Base-by-base conservation (phyloP, 2,113 vertebrate genomes). In the Pollachius pollachius region DNA sequence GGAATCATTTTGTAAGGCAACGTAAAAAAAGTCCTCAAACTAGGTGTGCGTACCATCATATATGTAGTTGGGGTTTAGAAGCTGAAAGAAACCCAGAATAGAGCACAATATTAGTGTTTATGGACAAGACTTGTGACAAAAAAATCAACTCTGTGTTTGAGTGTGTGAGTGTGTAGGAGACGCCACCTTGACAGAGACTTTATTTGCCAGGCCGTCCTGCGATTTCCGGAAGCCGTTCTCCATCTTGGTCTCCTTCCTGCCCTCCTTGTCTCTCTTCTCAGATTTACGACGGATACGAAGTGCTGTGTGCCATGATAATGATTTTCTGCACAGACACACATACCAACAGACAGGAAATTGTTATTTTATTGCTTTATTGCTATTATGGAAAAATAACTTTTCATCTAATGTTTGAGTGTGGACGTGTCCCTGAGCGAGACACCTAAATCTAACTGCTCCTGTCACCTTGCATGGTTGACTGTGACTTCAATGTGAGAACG, bases 291-390 rank as follows among this genome's bases (percentile, higher is more conserved):
- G 95, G 91, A 99, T 94, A 76, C 97, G 96, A 84, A 99, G 95
- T 73, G 97, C 95, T 90, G 97, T 96, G 91, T 99, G 97, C 97
- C 97, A 99, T 91, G 97, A 98, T n/a, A 95, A 93, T 87, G 96
- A 96, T 92, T 99, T 99, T 92, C 97, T 98, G 12, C 41, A 48
- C 60, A 62, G 48, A 57, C 56, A 71, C 66, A 62, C 64, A 65
- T 61, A 62, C 61, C 62, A 7, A 48, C 11, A 48, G 8, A 48
- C 41, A 48, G 41, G 41, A 48, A 9, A 48, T 9, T 75, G 54
- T 64, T 41, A 62, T 69, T 48, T 48, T 13, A 12, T 48, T 34
- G 27, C 27, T 27, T 4, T n/a, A n/a, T 4, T 27, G 27, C 2
- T 27, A 27, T 27, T 4, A 27, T 27, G n/a, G n/a, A n/a, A n/a